Base-by-base conservation (phyloP, 2,113 vertebrate genomes). In the Calidris pygmaea region DNA sequence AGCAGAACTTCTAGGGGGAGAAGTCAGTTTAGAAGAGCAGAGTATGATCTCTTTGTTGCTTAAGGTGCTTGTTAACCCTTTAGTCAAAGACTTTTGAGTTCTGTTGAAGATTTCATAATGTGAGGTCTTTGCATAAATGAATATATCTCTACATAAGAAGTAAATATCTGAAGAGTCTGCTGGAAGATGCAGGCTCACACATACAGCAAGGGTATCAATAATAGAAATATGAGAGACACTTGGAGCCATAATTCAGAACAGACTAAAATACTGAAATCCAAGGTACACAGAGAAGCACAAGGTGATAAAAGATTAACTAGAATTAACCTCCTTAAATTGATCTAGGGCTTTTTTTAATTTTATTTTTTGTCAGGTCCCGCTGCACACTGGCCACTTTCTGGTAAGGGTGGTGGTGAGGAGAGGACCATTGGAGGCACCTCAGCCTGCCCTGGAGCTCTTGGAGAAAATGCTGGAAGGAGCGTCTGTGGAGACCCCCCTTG, bases 191-290 rank as follows among this genome's bases (percentile, higher is more conserved):
- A 90, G 52, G 32, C 14, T 60, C 3, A 1, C 14, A 65, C 8
- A 43, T 9, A 24, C 0, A 1, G 23, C 26, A 85, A 73, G 1
- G 3, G 4, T 26, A 56, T 34, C 7, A n/a, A 30, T 0, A 70
- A 22, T 1, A 80, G 43, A 39, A 90, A 70, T 10, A 23, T 1
- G 9, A 45, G 43, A 55, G 32, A 13, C 26, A 53, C 24, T 3
- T 14, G 12, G n/a, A 80, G 22, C 10, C 10, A 48, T 37, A 35
- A 65, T 59, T 50, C 20, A 78, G 13, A 68, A 19, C 1, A 0
- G 9, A 24, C 81, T 52, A 3, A 17, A 80, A 56, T 52, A 63
- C 19, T 60, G 34, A 88, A 80, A 88, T 62, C 37, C 29, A 39
- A 76, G 26, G 7, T 35, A 37, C 1, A 2, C 5, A 47, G 29